Base-by-base conservation (phyloP, 2,888 invertebrate species). In the Leucania comma region DNA sequence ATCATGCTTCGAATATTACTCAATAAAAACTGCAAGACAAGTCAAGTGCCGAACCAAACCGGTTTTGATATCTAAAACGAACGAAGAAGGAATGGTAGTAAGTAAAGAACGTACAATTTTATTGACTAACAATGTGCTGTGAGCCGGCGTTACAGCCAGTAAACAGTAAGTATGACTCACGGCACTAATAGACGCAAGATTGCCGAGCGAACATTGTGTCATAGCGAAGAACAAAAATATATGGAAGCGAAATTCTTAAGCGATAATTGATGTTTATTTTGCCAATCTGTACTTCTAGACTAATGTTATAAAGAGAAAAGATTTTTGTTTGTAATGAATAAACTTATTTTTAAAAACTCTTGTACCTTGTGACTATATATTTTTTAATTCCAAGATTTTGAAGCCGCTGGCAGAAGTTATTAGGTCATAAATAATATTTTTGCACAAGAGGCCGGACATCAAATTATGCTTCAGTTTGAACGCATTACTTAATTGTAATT, bases 151-250 rank as follows among this genome's bases (percentile, higher is more conserved):
- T 65, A 75, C 69, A 42, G 51, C 20, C 35, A 8, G 76, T 69
- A 58, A 60, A 63, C 65, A 71, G 4, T n/a, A 48, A 58, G 14
- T n/a, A 29, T 78, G 81, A 77, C 24, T 80, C 81, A 80, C 38
- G 10, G 3, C 6, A 48, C 38, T 77, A 77, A 78, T 67, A 72
- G 56, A 57, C 35, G 35, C 29, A 26, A 66, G 70, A 68, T 69
- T 78, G 70, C 22, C 50, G 35, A 32, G 6, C 29, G 20, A 14
- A 24, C 14, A 56, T 66, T 65, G 59, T 76, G 65, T 56, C 54
- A 63, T 17, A 54, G 14, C 14, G 0, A 32, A 67, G 20, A 66
- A 46, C 46, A 12, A 14, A 26, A 10, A 9, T 24, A 22, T 12
- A 46, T 9, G 62, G 73, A 73, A n/a, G 32, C 8, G 61, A 42